These are phyloP conservation scores for Eupithecia insigniata DNA, from an alignment of 2,888 invertebrate genomes.

Conservation along the genomic window DNA sequence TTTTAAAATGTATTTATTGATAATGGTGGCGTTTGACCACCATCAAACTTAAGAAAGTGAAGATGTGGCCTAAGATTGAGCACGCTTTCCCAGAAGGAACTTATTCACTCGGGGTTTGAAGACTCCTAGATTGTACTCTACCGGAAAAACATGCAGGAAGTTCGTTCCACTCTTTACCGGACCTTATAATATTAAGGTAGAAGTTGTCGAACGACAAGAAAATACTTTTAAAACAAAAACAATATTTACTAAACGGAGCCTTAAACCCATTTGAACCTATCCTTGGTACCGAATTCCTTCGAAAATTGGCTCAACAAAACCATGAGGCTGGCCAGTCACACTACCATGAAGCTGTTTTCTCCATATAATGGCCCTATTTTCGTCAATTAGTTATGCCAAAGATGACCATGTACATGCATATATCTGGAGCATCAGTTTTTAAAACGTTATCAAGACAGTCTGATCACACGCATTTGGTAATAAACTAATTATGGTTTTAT, in stretches of 20 bases:
- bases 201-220: background rate
- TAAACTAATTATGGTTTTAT: slow-evolving; percentile 28
- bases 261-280: slow-evolving; percentile 1
- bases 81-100: too few relatives aligned
- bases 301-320: slow-evolving; percentile 16
- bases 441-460: background rate
- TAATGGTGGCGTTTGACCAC: too few relatives aligned
- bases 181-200: too few relatives aligned
- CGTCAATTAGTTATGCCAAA: background rate
- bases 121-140: too few relatives aligned
- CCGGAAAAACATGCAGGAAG: too few relatives aligned
- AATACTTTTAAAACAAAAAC: background rate
- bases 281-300: slow-evolving; percentile 10
- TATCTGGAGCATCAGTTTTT: background rate
- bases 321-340: background rate
- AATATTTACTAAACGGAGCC: slow-evolving; percentile 7
- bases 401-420: too few relatives aligned
- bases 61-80: too few relatives aligned
- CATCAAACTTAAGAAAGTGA: too few relatives aligned
- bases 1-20: too few relatives aligned
- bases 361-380: background rate
- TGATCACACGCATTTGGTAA: background rate
- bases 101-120: too few relatives aligned
- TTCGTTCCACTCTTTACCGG: too few relatives aligned
- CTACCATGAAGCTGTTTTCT: too few relatives aligned